These are phyloP conservation scores for Nymphalis urticae DNA, from an alignment of 2,888 invertebrate species.

Conservation along the genomic window DNA sequence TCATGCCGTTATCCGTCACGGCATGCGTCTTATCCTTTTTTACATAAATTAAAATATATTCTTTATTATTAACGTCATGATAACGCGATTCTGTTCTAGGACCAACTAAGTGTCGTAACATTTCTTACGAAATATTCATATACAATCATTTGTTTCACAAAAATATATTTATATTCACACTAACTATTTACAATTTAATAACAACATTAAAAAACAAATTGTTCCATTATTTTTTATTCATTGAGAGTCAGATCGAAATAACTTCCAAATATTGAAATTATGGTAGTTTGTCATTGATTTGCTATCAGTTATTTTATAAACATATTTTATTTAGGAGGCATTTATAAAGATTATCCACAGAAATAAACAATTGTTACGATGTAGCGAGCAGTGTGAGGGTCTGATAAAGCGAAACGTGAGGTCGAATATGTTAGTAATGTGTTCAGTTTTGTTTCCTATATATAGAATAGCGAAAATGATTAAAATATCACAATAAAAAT, in stretches of 20 bases:
- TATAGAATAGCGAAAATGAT: slow-evolving; percentile 30
- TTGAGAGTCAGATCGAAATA: neutral
- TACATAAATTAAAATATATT: no score
- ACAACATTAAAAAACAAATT: no score
- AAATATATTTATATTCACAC: no score
- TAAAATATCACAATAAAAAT: slow-evolving; percentile 42
- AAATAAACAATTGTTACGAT: slow-evolving; percentile 64
- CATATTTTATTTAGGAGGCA: slow-evolving; percentile 36
- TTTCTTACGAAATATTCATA: no score
- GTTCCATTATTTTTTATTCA: neutral
- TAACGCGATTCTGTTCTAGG: no score
- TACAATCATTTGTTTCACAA: no score
- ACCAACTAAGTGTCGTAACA: no score
- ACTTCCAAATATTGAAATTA: neutral
- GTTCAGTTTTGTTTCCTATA: slow-evolving; percentile 58
- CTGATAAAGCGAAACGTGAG: slow-evolving; percentile 67
- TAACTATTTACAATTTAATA: no score
- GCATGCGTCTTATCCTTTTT: no score
- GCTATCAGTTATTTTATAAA: slow-evolving; percentile 31
- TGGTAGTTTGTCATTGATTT: slow-evolving; percentile 9
- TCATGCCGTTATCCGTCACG: no score
- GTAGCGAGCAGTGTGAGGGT: slow-evolving; percentile 48
- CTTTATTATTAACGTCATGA: no score
- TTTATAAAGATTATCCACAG: slow-evolving; percentile 66
- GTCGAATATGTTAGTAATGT: slow-evolving; percentile 67